Conservation (phyloP, 1,140 invertebrate genomes). For the Drosophila malerkotliana region DNA sequence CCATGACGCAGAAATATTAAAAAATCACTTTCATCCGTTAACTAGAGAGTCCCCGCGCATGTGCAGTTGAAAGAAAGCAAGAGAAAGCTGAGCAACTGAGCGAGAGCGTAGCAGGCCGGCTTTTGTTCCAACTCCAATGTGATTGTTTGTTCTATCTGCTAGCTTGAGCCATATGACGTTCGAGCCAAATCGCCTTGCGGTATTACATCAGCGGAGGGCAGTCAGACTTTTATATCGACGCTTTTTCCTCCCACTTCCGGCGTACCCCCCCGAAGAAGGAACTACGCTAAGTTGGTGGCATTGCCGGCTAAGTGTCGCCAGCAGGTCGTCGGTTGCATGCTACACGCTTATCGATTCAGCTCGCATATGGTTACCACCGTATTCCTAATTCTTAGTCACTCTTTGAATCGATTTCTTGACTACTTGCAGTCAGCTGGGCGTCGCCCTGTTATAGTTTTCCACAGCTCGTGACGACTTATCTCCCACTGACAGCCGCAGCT, state of each 20-base stretch:
- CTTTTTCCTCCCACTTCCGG: constrained; percentile 40
- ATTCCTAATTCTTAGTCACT: constrained; percentile 43
- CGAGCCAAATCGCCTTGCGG: constrained; percentile 72
- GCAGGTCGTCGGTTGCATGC: constrained; percentile 42
- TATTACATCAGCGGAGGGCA: constrained; percentile 77
- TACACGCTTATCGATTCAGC: constrained; percentile 47
- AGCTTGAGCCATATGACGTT: constrained; percentile 66
- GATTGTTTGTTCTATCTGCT: constrained; percentile 38
- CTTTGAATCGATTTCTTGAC: constrained; percentile 37
- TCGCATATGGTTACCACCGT: constrained; percentile 42
- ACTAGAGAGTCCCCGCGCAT: constrained; percentile 39
- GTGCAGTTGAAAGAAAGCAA: constrained; percentile 14
- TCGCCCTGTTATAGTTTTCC: constrained; percentile 25
- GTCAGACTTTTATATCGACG: constrained; percentile 63
- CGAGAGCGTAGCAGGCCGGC: constrained; percentile 48
- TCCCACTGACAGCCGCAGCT: constrained; percentile 26
- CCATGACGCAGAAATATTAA: constrained; percentile 22
- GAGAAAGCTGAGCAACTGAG: neutral
- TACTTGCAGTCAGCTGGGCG: constrained; percentile 46
- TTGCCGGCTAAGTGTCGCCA: constrained; percentile 65
- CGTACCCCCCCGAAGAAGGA: neutral
- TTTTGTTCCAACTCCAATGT: constrained; percentile 43
- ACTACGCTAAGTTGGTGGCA: constrained; percentile 37
- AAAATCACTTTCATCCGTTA: constrained; percentile 28
- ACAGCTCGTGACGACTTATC: constrained; percentile 18